Conservation (phyloP, 2,888 invertebrate genomes). For the Parelbella ahira region DNA sequence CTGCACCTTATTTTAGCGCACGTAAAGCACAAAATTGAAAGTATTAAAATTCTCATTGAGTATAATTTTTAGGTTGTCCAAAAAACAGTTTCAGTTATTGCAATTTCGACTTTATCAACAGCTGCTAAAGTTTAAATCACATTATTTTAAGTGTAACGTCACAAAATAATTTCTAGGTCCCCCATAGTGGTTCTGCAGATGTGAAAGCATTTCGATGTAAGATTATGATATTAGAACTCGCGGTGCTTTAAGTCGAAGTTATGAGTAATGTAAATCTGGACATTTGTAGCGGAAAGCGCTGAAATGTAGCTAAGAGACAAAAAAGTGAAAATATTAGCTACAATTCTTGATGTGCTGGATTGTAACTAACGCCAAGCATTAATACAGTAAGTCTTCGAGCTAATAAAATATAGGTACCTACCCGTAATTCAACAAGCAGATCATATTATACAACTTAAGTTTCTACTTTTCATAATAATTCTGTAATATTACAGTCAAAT, state of each 20-base stretch:
- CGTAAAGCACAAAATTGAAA: background rate
- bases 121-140: slow-evolving; percentile 34
- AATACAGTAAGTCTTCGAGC: too few relatives aligned
- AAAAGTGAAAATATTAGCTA: too few relatives aligned
- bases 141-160: slow-evolving; percentile 34
- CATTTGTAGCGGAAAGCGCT: too few relatives aligned
- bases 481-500: too few relatives aligned
- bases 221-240: slow-evolving; percentile 72
- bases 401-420: too few relatives aligned
- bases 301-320: too few relatives aligned
- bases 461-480: too few relatives aligned
- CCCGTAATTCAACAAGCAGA: too few relatives aligned
- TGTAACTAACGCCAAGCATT: too few relatives aligned
- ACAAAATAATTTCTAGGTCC: slow-evolving; percentile 60
- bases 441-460: too few relatives aligned
- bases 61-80: slow-evolving; percentile 16
- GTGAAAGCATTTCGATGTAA: slow-evolving; percentile 78
- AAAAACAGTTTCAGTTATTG: background rate
- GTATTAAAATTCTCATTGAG: background rate
- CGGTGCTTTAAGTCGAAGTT: slow-evolving; percentile 52
- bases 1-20: slow-evolving; percentile 3
- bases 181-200: slow-evolving; percentile 52
- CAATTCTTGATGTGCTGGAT: too few relatives aligned
- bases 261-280: slow-evolving; percentile 27
- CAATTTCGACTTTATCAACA: slow-evolving; percentile 4